Percentiles rank a stretch among this genome's conserved stretches.
Conservation (phyloP, 2,113 vertebrate species). For the Sigmodon hispidus region DNA sequence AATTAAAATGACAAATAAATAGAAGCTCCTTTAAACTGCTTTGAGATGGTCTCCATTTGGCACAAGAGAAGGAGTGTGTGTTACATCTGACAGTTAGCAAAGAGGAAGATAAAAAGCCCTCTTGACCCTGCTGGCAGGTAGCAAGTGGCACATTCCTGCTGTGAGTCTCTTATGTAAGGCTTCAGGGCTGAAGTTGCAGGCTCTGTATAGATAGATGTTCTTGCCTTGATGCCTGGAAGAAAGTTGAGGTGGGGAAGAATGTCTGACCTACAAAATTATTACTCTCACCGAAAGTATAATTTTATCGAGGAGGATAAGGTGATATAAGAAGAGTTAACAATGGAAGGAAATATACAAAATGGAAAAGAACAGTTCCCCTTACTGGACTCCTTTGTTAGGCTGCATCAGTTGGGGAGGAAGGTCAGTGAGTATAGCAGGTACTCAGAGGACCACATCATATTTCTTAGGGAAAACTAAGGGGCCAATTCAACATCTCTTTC, state of each 20-base stretch:
- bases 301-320: background rate
- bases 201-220: conserved; percentile 56
- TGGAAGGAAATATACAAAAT: background rate
- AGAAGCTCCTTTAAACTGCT: background rate
- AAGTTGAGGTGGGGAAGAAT: conserved; percentile 72
- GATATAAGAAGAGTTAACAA: background rate
- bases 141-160: conserved; percentile 21
- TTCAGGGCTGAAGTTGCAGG: conserved; percentile 5
- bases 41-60: conserved; percentile 35
- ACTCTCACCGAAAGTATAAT: conserved; percentile 53
- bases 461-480: background rate
- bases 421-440: rapidly evolving
- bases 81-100: conserved; percentile 32
- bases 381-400: background rate
- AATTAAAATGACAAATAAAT: conserved; percentile 50
- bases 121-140: conserved; percentile 60
- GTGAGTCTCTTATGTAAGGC: background rate
- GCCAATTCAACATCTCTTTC: background rate
- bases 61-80: background rate
- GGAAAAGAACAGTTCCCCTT: background rate
- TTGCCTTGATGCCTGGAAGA: conserved; percentile 77
- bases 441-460: background rate
- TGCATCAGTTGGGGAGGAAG: background rate
- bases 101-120: background rate
- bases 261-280: conserved; percentile 82